Base-by-base conservation (phyloP, 2,113 vertebrate species). In the Nestor notabilis region DNA sequence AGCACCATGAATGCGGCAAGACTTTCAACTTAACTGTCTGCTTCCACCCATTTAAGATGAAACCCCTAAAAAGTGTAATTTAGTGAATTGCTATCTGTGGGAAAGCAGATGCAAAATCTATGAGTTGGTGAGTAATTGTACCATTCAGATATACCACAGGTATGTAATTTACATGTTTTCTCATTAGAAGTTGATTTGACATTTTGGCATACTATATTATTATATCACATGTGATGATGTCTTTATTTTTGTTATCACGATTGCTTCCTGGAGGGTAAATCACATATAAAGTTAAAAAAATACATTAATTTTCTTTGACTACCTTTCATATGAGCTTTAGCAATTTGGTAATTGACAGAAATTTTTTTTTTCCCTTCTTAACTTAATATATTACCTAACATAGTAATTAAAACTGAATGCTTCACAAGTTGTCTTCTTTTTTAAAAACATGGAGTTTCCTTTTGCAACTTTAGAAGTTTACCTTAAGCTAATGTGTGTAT, bases 1-100 rank as follows among this genome's bases (percentile, higher is more conserved):
- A 72, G 11, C 0, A 1, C 9, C 8, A 21, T 1, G 0, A 44
- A 68, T 1, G 4, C 68, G 14, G 4, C 3, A 56, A 33, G 24
- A 58, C 5, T 76, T 69, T 65, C 20, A 53, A 5, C 4, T n/a
- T 16, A 1, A 23, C 6, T 64, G 3, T 39, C 17, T 76, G 7
- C 8, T 83, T 87, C n/a, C 1, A 8, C 21, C 11, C 23, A 5
- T 10, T 64, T 64, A 56, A 86, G 13, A 5, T 33, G 14, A 68
- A 68, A 55, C 33, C 31, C 21, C 37, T 49, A 41, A 83, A 41
- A 49, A 18, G 1, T 55, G 1, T 17, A 7, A 5, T 72, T 80
- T 77, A 65, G 6, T 75, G 50, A 78, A 64, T 68, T 24, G 6
- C 0, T 63, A 20, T 58, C 19, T 27, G 5, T 55, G 46, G 25